A percentile compares a stretch with the other conserved stretches of the same genome.
Evolutionary conservation across 2,113 vertebrate species (phyloP).

Genomic region (Taurulus bubalis): DNA sequence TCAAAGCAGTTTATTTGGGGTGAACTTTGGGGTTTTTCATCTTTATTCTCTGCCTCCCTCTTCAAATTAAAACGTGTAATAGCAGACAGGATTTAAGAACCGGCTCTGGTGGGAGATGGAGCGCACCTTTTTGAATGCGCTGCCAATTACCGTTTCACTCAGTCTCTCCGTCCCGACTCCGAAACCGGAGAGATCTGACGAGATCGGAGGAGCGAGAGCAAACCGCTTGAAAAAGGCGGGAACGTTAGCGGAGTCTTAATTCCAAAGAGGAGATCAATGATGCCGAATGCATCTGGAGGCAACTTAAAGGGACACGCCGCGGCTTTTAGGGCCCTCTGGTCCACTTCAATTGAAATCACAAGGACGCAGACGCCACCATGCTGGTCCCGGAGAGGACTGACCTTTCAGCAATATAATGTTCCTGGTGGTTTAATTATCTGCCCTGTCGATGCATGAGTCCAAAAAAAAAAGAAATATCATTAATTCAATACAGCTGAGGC

Average conservation of each 20-base stretch:
- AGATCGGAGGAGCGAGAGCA: constrained; percentile 28
- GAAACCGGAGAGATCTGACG: constrained; percentile 51
- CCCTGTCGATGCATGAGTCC: constrained; percentile 47
- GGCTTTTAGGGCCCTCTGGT: background rate
- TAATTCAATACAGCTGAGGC: constrained; percentile 26
- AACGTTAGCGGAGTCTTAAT: constrained; percentile 41
- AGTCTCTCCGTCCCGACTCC: constrained; percentile 57
- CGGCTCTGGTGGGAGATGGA: constrained; percentile 52
- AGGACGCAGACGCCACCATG: constrained; percentile 33
- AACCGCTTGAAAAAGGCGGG: no score
- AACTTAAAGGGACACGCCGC: constrained; percentile 34
- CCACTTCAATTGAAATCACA: constrained; percentile 12
- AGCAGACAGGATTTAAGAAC: constrained; percentile 49
- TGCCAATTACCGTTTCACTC: constrained; percentile 66
- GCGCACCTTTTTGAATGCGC: constrained; percentile 56
- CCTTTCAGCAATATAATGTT: constrained; percentile 56
- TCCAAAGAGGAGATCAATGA: constrained; percentile 43
- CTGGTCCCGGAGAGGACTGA: constrained; percentile 13
- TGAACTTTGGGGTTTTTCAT: constrained; percentile 41
- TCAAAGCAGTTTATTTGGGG: constrained; percentile 63
- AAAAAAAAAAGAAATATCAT: constrained; percentile 44
- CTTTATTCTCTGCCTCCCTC: constrained; percentile 18
- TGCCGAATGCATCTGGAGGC: constrained; percentile 29
- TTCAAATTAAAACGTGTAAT: constrained; percentile 43
- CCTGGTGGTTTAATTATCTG: constrained; percentile 59